phyloP scores from a whole-genome alignment of 2,888 invertebrate species.

The Zhengitettix transpicula region DNA sequence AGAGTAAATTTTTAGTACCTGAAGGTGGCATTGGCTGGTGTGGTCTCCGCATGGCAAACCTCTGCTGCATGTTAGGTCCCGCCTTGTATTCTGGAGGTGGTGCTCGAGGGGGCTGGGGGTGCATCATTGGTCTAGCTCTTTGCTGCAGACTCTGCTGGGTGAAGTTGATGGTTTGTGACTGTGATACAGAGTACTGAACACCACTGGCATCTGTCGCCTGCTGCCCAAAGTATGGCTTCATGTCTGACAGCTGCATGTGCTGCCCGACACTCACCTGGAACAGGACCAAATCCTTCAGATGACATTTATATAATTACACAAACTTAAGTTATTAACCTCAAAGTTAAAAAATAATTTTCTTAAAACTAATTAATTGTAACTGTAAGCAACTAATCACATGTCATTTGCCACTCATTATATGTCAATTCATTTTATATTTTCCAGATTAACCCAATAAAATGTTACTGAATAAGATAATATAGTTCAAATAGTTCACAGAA shows the following conservation, averaged over 20 bases:
- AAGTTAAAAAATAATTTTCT: too few relatives aligned
- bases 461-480: too few relatives aligned
- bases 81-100: conserved; percentile 76
- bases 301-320: too few relatives aligned
- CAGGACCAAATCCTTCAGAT: not conserved
- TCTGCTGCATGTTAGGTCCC: conserved; percentile 8
- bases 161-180: conserved; percentile 75
- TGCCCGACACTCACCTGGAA: conserved; percentile 70
- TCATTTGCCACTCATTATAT: too few relatives aligned
- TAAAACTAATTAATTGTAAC: too few relatives aligned
- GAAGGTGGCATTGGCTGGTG: conserved; percentile 56
- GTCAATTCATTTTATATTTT: too few relatives aligned
- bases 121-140: conserved; percentile 13
- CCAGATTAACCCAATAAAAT: too few relatives aligned
- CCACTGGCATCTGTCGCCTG: not conserved
- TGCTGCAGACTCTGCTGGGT: conserved; percentile 41
- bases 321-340: too few relatives aligned
- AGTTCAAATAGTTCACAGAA: too few relatives aligned
- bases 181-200: conserved; percentile 51
- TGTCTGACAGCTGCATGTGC: conserved; percentile 46
- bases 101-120: conserved; percentile 35
- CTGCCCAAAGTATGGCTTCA: conserved; percentile 31
- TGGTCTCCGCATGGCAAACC: conserved; percentile 36
- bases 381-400: too few relatives aligned
- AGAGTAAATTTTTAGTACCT: conserved; percentile 24